Conservation (phyloP, 2,113 vertebrate genomes). For the Austrofundulus limnaeus region DNA sequence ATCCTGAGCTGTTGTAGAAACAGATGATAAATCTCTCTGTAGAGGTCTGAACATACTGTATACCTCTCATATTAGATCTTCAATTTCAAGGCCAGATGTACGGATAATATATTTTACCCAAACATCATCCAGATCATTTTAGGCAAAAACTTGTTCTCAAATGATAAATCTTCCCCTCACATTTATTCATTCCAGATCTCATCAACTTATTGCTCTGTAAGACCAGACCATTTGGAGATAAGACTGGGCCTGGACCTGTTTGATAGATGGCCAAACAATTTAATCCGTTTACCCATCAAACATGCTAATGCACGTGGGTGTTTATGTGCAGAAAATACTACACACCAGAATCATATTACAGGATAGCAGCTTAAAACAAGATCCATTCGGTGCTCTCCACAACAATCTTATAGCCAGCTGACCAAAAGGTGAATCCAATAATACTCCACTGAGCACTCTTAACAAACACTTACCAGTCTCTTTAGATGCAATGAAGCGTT, state of each 20-base stretch:
- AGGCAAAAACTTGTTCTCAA: constrained; percentile 36
- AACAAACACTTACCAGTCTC: constrained; percentile 27
- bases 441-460: background rate
- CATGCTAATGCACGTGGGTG: constrained; percentile 4
- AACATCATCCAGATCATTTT: constrained; percentile 39
- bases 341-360: constrained; percentile 17
- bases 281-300: constrained; percentile 43
- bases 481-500: constrained; percentile 31
- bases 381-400: background rate
- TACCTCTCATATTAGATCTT: constrained; percentile 31
- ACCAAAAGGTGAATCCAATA: background rate
- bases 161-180: constrained; percentile 57
- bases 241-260: constrained; percentile 45
- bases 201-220: constrained; percentile 59
- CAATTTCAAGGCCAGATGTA: constrained; percentile 59
- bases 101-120: constrained; percentile 37
- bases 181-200: constrained; percentile 60
- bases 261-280: constrained; percentile 64
- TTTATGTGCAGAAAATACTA: constrained; percentile 7
- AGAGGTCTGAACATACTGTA: constrained; percentile 1
- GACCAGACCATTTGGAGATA: constrained; percentile 62
- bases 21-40: background rate
- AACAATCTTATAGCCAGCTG: constrained; percentile 7
- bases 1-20: background rate
- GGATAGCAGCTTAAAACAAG: constrained; percentile 7